Evolutionary conservation across 2,888 invertebrate species (phyloP).

Genomic region (Argyra leucocephala): DNA sequence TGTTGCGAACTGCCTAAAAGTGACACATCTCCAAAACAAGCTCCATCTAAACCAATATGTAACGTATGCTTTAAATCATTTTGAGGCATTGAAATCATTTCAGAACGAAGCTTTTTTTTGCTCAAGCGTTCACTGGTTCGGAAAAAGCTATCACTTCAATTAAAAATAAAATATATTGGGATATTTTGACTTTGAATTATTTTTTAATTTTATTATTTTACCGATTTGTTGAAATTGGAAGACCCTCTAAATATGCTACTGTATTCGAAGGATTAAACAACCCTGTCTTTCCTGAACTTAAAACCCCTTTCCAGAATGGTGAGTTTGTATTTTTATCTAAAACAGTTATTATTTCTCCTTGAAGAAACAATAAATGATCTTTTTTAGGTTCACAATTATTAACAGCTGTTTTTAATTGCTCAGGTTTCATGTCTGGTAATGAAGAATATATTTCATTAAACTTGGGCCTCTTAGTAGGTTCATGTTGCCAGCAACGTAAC

Average conservation of each 20-base stretch:
- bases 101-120: conserved; percentile 64
- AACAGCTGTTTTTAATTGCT: conserved; percentile 77
- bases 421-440: conserved; percentile 79
- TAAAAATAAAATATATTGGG: conserved; percentile 2
- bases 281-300: conserved; percentile 84
- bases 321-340: conserved; percentile 68
- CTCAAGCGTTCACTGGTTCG: conserved; percentile 49
- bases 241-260: conserved; percentile 68
- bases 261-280: conserved; percentile 83
- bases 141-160: conserved; percentile 53
- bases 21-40: conserved; percentile 88
- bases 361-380: conserved; percentile 71
- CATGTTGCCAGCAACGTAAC: conserved; percentile 95
- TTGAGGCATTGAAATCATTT: conserved; percentile 95
- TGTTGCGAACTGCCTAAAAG: conserved; percentile 46
- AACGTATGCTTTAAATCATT: conserved; percentile 92
- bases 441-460: conserved; percentile 74
- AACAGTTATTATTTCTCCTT: conserved; percentile 86
- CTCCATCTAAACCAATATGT: conserved; percentile 94
- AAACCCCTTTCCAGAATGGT: conserved; percentile 81
- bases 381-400: conserved; percentile 46
- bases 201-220: conserved; percentile 16
- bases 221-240: conserved; percentile 39
- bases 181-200: background rate
- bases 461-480: conserved; percentile 75